Base-by-base conservation (phyloP, 2,888 invertebrate species). In the Phyto melanocephala region DNA sequence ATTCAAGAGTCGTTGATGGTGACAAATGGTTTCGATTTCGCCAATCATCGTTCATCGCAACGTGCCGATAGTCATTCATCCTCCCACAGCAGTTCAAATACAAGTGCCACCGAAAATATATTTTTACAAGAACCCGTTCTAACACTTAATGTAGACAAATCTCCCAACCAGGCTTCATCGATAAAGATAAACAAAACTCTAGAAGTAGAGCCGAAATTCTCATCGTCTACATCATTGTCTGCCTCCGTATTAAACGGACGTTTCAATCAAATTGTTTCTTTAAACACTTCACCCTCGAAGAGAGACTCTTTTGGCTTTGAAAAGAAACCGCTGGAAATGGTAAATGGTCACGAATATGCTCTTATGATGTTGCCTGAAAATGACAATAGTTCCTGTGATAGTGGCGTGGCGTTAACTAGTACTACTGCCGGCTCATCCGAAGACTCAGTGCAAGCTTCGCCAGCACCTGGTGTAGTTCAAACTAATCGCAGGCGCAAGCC, bases 371-470 rank as follows among this genome's bases (percentile, higher is more conserved):
- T 88, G 50, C 81, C 89, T 56, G 90, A 90, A 76, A 88, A 90
- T 80, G 91, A 91, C 85, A 91, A 88, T 83, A 91, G 91, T 86
- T 91, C 91, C 81, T 91, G 91, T 80, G 91, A 91, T 84, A 91
- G 91, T 85, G 91, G 91, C 11, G 90, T 91, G 22, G 91, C 89
- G 56, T 90, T 90, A 54, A 87, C 78, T 54, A 88, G 77, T 40
- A 65, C 83, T 84, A 54, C 76, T 62, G 84, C 84, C 1, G 77
- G 78, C 7, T 83, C 52, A 11, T 52, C 56, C 20, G 63, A 56
- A 33, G 70, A 83, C 13, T 45, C 68, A 20, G 75, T 65, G 75
- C 56, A 65, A 33, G 78, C 42, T 47, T 75, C 70, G 0, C 74
- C 74, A 37, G 63, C 74, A 33, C 20, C 63, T 8, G 7, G 72